These are phyloP conservation scores for Amblyopsis rosae DNA, from an alignment of 2,113 vertebrate genomes.

Conservation along the genomic window DNA sequence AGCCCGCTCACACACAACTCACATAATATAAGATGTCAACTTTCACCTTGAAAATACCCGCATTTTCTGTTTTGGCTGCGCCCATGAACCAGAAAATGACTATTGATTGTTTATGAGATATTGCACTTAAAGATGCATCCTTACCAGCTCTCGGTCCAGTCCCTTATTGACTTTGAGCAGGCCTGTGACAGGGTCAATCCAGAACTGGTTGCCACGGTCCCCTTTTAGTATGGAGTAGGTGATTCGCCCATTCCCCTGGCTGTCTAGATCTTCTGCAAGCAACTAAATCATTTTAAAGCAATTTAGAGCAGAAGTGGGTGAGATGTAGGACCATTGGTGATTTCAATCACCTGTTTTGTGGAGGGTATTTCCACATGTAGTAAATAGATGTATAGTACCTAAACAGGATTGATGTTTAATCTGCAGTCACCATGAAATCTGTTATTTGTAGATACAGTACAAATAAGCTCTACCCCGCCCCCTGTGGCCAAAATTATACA, in stretches of 20 bases:
- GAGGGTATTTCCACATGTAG: no score
- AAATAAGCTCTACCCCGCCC: no score
- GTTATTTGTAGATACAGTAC: no score
- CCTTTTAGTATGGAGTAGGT: conserved; percentile 91
- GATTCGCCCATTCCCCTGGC: conserved; percentile 89
- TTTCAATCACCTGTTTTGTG: neutral
- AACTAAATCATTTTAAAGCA: conserved; percentile 73
- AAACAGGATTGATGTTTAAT: no score
- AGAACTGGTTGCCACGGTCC: conserved; percentile 89
- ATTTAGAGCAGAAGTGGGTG: neutral
- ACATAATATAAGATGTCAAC: conserved; percentile 34
- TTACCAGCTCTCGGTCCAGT: conserved; percentile 93
- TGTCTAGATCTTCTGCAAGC: conserved; percentile 92
- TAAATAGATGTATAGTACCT: no score
- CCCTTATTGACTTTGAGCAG: conserved; percentile 93
- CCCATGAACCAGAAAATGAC: conserved; percentile 53
- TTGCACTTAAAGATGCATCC: conserved; percentile 44
- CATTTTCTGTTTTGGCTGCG: conserved; percentile 23
- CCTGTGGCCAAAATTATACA: neutral
- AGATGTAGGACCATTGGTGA: neutral
- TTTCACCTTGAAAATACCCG: conserved; percentile 42
- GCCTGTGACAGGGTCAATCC: conserved; percentile 86
- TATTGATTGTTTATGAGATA: conserved; percentile 46
- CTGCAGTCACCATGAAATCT: no score
- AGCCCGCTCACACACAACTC: neutral